Evolutionary conservation across 2,888 invertebrate genomes (phyloP), one percentile per base, ranked within the genome.

Genomic region (Rapana venosa): DNA sequence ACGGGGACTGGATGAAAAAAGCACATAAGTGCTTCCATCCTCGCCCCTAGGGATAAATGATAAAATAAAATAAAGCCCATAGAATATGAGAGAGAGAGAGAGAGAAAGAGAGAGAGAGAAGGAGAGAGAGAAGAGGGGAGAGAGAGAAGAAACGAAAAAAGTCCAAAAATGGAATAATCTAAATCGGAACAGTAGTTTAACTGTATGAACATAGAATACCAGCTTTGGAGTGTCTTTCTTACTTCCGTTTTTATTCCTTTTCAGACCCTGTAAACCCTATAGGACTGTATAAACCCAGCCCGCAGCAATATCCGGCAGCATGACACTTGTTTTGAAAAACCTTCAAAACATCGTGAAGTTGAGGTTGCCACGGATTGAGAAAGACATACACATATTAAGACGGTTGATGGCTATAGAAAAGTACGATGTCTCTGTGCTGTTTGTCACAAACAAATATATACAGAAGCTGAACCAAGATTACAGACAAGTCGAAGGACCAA

Each of bases 311-410:
- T 86, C 86, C 61, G 86, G 86, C 86, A 74, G 87, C 87, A 91
- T 91, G 91, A 79, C 90, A 35, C 56, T 91, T 0, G 88, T 89
- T 11, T 56, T 91, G 35, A 90, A 88, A 90, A 91, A 91, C 81
- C 58, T 90, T 32, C 91, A 91, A 77, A 61, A 85, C n/a, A 36
- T 79, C 26, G 88, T 91, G 1, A 90, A 83, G 58, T 84, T 91
- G 47, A 87, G 81, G 74, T 11, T 88, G 66, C 30, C 35, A 2
- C 88, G 90, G 58, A 74, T 91, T 17, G 61, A 84, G 36, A 56
- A 81, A n/a, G 87, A 91, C 84, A 35, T 85, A 22, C 26, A 58
- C 20, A 85, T 56, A 6, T 56, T 89, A 5, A 61, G 89, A 85
- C 66, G 85, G 32, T 70, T 89, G 58, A 74, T 89, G 84, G 61